Evolutionary conservation across 2,888 invertebrate species (phyloP), one percentile per base, ranked within the genome.

Genomic region (Digitonthophagus gazella): DNA sequence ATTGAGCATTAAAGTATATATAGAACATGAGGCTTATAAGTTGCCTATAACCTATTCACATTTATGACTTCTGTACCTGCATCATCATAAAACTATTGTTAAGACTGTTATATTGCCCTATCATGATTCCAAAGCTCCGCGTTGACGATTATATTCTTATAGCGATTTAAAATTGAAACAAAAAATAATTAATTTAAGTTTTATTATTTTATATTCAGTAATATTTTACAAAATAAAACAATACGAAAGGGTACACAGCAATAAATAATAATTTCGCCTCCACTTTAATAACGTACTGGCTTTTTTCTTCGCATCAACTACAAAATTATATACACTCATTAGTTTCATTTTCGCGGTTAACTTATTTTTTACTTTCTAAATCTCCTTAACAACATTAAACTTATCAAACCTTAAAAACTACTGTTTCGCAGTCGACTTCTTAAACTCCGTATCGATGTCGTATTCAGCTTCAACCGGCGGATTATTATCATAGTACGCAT

Each of bases 401-500:
- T n/a, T n/a, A n/a, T n/a, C 28, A 44, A 44, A 44, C 28, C 28
- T 44, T 8, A 44, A 4, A 54, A 64, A 67, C 28, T 64, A 57
- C 56, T 71, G 58, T 20, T 71, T 66, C 8, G 57, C 58, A 18
- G 72, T 68, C 15, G 81, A 88, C 84, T 87, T 89, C 75, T 88
- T 87, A 74, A 90, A 88, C 79, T 90, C 90, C 2, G 82, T 79
- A 65, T 80, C 81, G 68, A 83, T 78, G 64, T 83, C 81, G 69
- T 83, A 83, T 66, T 83, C 83, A 4, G 79, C 78, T 65, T 82
- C 82, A 56, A 77, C 75, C 3, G 55, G 58, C 28, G 67, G 20
- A 65, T 69, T 71, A 15, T 55, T 77, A 79, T 93, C 94, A 77
- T 94, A 94, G 78, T 94, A 94, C 2, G 93, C 93, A 77, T 94